Evolutionary conservation across 2,888 invertebrate species (phyloP).

Genomic region (Mechanitis messenoides): DNA sequence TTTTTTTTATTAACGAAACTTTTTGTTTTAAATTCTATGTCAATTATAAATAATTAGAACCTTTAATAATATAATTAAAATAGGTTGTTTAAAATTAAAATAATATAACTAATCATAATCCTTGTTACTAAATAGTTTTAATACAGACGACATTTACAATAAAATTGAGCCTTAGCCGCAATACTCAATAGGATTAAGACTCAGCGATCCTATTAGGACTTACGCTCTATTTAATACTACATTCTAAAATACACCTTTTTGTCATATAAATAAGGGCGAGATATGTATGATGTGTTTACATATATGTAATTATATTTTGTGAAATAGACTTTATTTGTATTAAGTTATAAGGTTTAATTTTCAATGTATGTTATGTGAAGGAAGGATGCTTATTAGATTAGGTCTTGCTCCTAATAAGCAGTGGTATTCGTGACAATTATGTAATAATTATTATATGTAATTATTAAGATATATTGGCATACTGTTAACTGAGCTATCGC

Average conservation of each 20-base stretch:
- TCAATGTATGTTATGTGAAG: slow-evolving; percentile 12
- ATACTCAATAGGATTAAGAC: slow-evolving; percentile 24
- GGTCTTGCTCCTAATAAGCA: slow-evolving; percentile 12
- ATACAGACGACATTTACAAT: not conserved
- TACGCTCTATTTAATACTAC: slow-evolving; percentile 10
- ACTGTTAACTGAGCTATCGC: no score
- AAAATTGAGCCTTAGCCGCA: slow-evolving; percentile 22
- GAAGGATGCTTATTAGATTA: slow-evolving; percentile 26
- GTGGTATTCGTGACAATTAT: slow-evolving; percentile 11
- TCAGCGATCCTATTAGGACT: slow-evolving; percentile 11
- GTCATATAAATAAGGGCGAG: not conserved
- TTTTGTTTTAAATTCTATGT: no score
- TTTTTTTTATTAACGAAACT: no score
- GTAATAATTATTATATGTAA: not conserved
- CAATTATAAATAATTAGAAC: no score
- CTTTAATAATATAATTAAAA: no score
- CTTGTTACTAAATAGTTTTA: no score
- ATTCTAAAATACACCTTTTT: slow-evolving; percentile 8
- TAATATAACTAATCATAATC: no score
- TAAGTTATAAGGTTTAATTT: slow-evolving; percentile 5
- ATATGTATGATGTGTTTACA: not conserved
- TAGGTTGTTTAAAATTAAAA: no score
- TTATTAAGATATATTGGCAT: no score
- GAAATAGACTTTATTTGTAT: not conserved
- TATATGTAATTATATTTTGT: not conserved